phyloP scores from a whole-genome alignment of 2,888 invertebrate genomes.

The Idaea dimidiata region DNA sequence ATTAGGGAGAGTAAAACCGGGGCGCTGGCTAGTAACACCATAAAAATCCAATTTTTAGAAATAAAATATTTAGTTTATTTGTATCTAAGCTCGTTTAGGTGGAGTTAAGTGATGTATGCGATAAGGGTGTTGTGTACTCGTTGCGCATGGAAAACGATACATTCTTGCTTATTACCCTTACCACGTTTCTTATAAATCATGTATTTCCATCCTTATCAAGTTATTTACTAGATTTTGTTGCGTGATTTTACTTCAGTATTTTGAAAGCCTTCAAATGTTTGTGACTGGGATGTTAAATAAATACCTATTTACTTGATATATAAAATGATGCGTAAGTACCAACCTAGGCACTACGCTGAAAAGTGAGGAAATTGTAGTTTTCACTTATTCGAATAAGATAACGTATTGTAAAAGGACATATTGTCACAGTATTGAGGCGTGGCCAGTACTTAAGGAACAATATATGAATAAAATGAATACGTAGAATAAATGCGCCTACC shows the following conservation, averaged over 20 bases:
- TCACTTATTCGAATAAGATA: neutral
- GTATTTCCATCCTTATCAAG: conserved; percentile 25
- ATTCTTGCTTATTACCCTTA: conserved; percentile 28
- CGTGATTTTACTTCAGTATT: conserved; percentile 23
- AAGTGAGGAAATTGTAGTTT: neutral
- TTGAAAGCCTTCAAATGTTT: neutral
- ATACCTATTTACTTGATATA: conserved; percentile 18
- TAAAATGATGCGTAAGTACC: neutral
- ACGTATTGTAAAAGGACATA: too few relatives aligned
- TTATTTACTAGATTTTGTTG: conserved; percentile 29
- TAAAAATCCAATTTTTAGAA: too few relatives aligned
- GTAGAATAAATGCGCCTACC: too few relatives aligned
- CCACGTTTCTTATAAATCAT: conserved; percentile 30
- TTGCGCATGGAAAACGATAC: conserved; percentile 28
- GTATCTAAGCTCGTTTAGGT: conserved; percentile 39
- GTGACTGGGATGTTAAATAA: neutral
- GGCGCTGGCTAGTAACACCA: too few relatives aligned
- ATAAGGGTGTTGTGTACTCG: conserved; percentile 30
- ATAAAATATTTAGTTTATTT: conserved; percentile 35
- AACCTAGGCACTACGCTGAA: neutral
- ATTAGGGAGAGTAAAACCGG: too few relatives aligned
- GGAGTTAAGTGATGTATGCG: conserved; percentile 39
- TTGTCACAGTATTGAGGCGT: too few relatives aligned
- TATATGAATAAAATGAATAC: too few relatives aligned
- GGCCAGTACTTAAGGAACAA: too few relatives aligned